phyloP scores from a whole-genome alignment of 2,888 invertebrate species.

The Hydroisotoma schaefferi region DNA sequence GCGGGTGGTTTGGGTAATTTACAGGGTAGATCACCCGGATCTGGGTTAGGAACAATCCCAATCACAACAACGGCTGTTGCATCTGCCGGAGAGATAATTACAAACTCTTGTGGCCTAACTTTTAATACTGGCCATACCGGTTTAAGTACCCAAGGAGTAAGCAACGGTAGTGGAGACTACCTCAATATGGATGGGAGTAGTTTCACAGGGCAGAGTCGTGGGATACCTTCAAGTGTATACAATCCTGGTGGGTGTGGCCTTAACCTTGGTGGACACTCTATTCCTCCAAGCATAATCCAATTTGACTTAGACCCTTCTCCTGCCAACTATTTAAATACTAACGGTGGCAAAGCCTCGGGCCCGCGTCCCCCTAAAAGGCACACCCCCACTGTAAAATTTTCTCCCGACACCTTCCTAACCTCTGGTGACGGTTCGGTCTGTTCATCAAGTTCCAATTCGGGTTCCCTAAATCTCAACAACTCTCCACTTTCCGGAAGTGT shows the following conservation, averaged over 20 bases:
- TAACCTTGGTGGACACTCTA: conserved; percentile 7
- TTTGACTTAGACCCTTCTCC: conserved; percentile 15
- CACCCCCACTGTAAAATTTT: conserved; percentile 47
- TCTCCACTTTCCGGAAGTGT: background rate
- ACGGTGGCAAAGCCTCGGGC: conserved; percentile 12
- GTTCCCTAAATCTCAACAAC: conserved; percentile 13
- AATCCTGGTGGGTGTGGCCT: conserved; percentile 2
- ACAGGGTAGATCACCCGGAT: background rate
- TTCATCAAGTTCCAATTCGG: conserved; percentile 18
- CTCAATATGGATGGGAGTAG: background rate
- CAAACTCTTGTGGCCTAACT: background rate
- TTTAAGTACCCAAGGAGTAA: too few relatives aligned
- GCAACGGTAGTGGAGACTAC: too few relatives aligned
- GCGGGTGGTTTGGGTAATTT: background rate
- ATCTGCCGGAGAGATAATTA: conserved; percentile 1
- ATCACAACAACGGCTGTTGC: background rate
- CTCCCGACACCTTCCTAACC: conserved; percentile 40
- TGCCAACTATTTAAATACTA: conserved; percentile 28
- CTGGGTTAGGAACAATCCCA: background rate
- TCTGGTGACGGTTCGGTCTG: conserved; percentile 23
- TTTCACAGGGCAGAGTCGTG: background rate
- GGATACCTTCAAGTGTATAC: too few relatives aligned
- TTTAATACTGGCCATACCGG: too few relatives aligned
- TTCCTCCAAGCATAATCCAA: conserved; percentile 33
- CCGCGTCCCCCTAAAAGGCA: conserved; percentile 47